Evolutionary conservation across 2,888 invertebrate genomes (phyloP).

Genomic region (Xestia xanthographa): DNA sequence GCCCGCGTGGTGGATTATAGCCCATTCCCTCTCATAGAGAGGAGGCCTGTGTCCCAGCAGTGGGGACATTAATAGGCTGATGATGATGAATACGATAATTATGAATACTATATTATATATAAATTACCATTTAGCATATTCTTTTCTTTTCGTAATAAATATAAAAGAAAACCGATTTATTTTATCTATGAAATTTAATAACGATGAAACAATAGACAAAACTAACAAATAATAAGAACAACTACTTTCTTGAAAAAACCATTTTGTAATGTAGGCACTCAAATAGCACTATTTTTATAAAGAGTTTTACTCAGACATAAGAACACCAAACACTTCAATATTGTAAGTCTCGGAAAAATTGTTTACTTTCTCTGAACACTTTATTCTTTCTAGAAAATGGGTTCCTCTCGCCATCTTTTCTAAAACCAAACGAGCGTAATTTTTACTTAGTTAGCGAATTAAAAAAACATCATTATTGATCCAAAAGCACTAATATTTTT

Average conservation of each 20-base stretch:
- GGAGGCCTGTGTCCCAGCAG: too few species aligned
- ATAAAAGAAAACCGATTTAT: neutral
- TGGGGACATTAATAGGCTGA: too few species aligned
- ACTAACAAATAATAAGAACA: neutral
- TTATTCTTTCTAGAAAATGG: neutral
- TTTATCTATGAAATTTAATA: neutral
- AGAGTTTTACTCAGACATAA: neutral
- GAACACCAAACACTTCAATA: conserved; percentile 18
- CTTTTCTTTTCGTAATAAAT: neutral
- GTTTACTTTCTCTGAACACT: conserved; percentile 19
- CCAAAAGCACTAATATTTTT: too few species aligned
- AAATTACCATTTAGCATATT: neutral
- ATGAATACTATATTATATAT: too few species aligned
- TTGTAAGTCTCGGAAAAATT: neutral
- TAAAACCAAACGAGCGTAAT: neutral
- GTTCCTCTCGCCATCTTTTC: too few species aligned
- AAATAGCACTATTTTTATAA: conserved; percentile 15
- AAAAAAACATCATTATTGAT: too few species aligned
- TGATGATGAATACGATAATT: too few species aligned
- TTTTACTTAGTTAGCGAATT: too few species aligned
- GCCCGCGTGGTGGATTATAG: too few species aligned
- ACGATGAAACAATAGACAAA: neutral
- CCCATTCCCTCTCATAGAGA: too few species aligned
- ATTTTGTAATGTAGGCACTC: conserved; percentile 4
- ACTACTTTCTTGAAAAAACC: neutral